phyloP scores from a whole-genome alignment of 2,797 vertebrate genomes.

The Gymnocypris eckloni region DNA sequence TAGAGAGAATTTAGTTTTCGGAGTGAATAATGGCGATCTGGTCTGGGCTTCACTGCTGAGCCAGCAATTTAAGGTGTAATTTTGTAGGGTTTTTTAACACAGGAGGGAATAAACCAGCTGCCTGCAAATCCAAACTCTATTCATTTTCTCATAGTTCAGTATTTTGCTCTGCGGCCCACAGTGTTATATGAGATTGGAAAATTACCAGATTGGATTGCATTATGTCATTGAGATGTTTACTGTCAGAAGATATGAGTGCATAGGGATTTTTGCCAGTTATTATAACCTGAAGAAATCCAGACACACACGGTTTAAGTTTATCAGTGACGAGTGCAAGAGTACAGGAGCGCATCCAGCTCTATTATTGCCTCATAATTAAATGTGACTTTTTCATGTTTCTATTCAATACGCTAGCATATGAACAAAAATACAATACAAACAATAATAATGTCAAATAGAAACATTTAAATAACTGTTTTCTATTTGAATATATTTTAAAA shows the following conservation, averaged over 20 bases:
- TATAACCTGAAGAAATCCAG: background rate
- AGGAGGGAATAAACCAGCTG: conserved; percentile 36
- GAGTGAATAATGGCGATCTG: conserved; percentile 27
- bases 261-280: background rate
- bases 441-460: background rate
- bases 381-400: background rate
- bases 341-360: background rate
- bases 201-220: background rate
- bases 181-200: background rate
- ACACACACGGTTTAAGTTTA: background rate
- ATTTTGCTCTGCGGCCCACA: background rate
- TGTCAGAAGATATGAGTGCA: background rate
- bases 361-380: background rate
- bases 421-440: background rate
- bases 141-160: background rate
- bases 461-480: background rate
- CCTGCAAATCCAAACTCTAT: background rate
- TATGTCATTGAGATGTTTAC: background rate
- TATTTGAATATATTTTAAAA: background rate
- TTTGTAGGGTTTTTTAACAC: background rate
- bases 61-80: conserved; percentile 36
- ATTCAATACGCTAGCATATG: background rate
- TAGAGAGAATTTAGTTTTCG: conserved; percentile 36
- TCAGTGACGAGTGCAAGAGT: background rate
- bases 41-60: conserved; percentile 26